Base-by-base conservation (phyloP, 2,797 vertebrate genomes). In the Crocidura indochinensis region DNA sequence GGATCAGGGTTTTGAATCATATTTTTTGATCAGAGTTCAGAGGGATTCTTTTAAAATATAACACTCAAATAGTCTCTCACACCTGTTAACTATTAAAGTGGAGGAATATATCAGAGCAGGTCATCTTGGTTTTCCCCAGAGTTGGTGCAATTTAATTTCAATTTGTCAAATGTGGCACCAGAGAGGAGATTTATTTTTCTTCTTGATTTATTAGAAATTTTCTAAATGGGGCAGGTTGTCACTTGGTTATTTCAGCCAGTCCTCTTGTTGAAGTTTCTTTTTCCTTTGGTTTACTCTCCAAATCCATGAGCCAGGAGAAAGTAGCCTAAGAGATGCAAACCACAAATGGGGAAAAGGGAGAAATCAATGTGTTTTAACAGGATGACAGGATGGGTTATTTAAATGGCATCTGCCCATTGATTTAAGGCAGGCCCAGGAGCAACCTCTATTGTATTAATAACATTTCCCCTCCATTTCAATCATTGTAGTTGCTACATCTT, bases 201-300 rank as follows among this genome's bases (percentile, higher is more conserved):
- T 96, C 96, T 93, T 98, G 98, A 98, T 99, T 98, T 98, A 98
- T 98, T 98, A 98, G 96, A 97, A 98, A 96, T 97, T 97, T 97
- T 96, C 97, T 97, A 96, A 97, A 97, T 97, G 94, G 97, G 96
- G 95, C 97, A 97, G 97, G 98, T 98, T 98, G 98, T 98, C 97
- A 98, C 97, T 98, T 96, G 93, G 95, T 96, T 93, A 69, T 97
- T 97, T 88, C 92, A 91, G 91, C 94, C 92, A 83, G 88, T 75
- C 92, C 65, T 90, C 81, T 96, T 27, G 10, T 88, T 91, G 73
- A 95, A 92, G 73, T 96, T 84, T 94, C 86, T 96, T 94, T 60
- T 94, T 84, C 91, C 68, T 92, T 80, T 82, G 53, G 24, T 81
- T 94, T 68, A 0, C 38, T 38, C 38, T 87, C 27, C 49, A 95